These are phyloP conservation scores for Drosophila kurseongensis DNA, from an alignment of 1,140 invertebrate species.

Conservation along the genomic window DNA sequence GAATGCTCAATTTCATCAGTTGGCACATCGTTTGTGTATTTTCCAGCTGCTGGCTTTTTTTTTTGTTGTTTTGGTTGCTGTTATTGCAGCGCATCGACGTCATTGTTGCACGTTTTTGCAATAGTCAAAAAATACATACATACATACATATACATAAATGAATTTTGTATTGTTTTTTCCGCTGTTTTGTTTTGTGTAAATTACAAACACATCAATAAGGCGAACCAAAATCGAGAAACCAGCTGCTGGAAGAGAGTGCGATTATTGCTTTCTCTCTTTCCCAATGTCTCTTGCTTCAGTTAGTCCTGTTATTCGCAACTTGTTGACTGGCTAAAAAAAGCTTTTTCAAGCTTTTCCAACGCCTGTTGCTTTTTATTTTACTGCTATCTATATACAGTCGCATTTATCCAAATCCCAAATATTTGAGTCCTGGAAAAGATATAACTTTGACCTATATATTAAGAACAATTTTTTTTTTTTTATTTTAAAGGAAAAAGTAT, in stretches of 20 bases:
- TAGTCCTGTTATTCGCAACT: conserved; percentile 48
- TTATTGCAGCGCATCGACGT: conserved; percentile 65
- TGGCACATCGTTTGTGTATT: conserved; percentile 62
- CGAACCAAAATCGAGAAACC: conserved; percentile 13
- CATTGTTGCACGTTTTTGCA: conserved; percentile 81
- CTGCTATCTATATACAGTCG: conserved; percentile 6
- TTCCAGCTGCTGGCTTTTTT: conserved; percentile 38
- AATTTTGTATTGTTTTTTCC: conserved; percentile 45
- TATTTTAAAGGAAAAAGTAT: too few species aligned
- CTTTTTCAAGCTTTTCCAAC: conserved; percentile 27
- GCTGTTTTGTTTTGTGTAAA: conserved; percentile 61
- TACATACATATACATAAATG: conserved; percentile 49
- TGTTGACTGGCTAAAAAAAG: conserved; percentile 43
- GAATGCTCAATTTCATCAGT: conserved; percentile 58
- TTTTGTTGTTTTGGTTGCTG: conserved; percentile 21
- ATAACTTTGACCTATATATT: conserved; percentile 1
- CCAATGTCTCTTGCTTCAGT: conserved; percentile 1
- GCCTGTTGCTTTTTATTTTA: conserved; percentile 28
- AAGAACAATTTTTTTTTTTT: neutral
- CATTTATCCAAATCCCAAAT: neutral
- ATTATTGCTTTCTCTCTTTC: conserved; percentile 16
- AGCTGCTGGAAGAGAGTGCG: conserved; percentile 37
- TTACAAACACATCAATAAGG: conserved; percentile 27
- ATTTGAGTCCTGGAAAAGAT: neutral
- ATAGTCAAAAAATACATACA: conserved; percentile 60